These are phyloP conservation scores for Pseudomyrmex cubaensis DNA, from an alignment of 1,140 invertebrate genomes.

Conservation along the genomic window DNA sequence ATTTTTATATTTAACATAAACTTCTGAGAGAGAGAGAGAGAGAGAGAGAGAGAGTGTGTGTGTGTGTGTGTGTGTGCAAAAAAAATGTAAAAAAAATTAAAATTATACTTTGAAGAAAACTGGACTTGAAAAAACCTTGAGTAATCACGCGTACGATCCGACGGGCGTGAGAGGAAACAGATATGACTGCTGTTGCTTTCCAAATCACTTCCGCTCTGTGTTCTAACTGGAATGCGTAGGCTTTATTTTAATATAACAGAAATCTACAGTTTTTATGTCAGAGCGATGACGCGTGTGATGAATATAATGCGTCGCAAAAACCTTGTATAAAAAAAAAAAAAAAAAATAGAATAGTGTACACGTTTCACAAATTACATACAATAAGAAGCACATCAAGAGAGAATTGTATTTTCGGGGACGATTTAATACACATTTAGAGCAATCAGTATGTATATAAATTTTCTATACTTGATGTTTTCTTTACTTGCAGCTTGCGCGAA, in stretches of 20 bases:
- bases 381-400: too few relatives aligned
- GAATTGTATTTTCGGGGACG: too few relatives aligned
- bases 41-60: too few relatives aligned
- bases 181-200: constrained; percentile 22
- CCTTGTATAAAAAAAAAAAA: too few relatives aligned
- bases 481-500: too few relatives aligned
- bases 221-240: background rate
- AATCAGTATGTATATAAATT: too few relatives aligned
- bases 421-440: too few relatives aligned
- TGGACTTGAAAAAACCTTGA: background rate
- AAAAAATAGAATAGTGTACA: too few relatives aligned
- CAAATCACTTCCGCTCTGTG: constrained; percentile 37
- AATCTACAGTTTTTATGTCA: background rate
- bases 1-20: too few relatives aligned
- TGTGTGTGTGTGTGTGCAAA: background rate
- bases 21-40: too few relatives aligned
- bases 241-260: constrained; percentile 18
- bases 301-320: constrained; percentile 1
- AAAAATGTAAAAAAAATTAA: background rate
- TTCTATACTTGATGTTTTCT: too few relatives aligned
- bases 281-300: background rate
- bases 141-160: background rate
- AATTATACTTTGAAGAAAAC: background rate
- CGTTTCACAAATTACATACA: too few relatives aligned
- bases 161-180: constrained; percentile 37